These are phyloP conservation scores for Gambusia yucatana DNA, from an alignment of 2,797 vertebrate genomes.

Conservation along the genomic window DNA sequence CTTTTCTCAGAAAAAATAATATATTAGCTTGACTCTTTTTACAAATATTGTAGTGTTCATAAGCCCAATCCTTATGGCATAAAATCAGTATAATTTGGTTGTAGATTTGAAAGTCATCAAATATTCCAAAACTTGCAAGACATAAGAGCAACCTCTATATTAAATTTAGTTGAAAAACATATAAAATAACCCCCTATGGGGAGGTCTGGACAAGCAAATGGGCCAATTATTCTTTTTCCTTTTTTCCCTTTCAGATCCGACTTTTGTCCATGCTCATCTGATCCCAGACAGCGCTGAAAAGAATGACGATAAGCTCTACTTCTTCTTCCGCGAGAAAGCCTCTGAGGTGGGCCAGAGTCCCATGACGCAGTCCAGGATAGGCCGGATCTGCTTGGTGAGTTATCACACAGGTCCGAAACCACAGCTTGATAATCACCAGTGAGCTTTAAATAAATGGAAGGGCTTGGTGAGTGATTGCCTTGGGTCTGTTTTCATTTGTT, in stretches of 20 bases:
- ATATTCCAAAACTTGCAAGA: background rate
- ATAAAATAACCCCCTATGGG: background rate
- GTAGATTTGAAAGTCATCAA: background rate
- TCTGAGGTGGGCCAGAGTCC: conserved; percentile 93
- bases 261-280: conserved; percentile 93
- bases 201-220: background rate
- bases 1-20: background rate
- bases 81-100: background rate
- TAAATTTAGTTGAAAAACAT: background rate
- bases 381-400: conserved; percentile 95
- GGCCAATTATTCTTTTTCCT: conserved; percentile 22
- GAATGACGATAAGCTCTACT: conserved; percentile 98
- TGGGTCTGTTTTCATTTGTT: conserved; percentile 17
- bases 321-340: conserved; percentile 97
- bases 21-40: background rate
- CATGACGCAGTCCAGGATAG: conserved; percentile 93
- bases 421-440: conserved; percentile 34
- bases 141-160: background rate
- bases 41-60: background rate
- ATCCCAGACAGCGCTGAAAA: conserved; percentile 96
- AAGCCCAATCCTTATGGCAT: background rate
- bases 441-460: conserved; percentile 40
- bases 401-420: conserved; percentile 46
- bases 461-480: conserved; percentile 40
- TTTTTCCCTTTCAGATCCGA: conserved; percentile 85